Base-by-base conservation (phyloP, 2,888 invertebrate species). In the Urechis unicinctus region DNA sequence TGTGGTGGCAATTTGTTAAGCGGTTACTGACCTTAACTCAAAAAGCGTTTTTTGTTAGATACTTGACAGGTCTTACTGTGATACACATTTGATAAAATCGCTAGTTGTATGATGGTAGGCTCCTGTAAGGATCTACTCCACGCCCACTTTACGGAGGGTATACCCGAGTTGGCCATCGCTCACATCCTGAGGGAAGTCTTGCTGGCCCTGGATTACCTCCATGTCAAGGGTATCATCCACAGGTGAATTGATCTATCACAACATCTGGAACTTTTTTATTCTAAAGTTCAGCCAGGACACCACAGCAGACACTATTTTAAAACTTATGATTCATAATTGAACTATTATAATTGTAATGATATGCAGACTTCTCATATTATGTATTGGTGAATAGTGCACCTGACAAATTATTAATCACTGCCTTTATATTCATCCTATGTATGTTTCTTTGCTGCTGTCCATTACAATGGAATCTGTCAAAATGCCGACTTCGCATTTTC, bases 211-310 rank as follows among this genome's bases (percentile, higher is more conserved):
- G 85, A 88, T 67, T 94, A 94, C 78, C 82, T 94, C 59, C 93
- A 94, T 75, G 83, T 84, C 61, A 86, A 87, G 72, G 87, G 89
- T 53, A 87, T 86, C 74, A 88, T 94, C 66, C 93, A 93, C 78
- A 87, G 88, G 88, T 88, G 68, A 70, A 70, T 47, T n/a, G 31
- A 25, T 46, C 3, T 46, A 29, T 49, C 22, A 45, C 6, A 21
- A 45, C 13, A 45, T 9, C 9, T 29, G 29, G 49, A 21, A 48
- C 28, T 29, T 21, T 22, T 17, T 6, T 21, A 17, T 22, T 9
- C 13, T 22, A n/a, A n/a, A n/a, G n/a, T n/a, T n/a, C n/a, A n/a
- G n/a, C n/a, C n/a, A n/a, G n/a, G n/a, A n/a, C n/a, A n/a, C n/a
- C 45, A 22, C n/a, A 45, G 6, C 21, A 22, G 6, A 21, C 45